These are phyloP conservation scores for Phalacrocorax carbo DNA, from an alignment of 2,113 vertebrate genomes.

Conservation along the genomic window DNA sequence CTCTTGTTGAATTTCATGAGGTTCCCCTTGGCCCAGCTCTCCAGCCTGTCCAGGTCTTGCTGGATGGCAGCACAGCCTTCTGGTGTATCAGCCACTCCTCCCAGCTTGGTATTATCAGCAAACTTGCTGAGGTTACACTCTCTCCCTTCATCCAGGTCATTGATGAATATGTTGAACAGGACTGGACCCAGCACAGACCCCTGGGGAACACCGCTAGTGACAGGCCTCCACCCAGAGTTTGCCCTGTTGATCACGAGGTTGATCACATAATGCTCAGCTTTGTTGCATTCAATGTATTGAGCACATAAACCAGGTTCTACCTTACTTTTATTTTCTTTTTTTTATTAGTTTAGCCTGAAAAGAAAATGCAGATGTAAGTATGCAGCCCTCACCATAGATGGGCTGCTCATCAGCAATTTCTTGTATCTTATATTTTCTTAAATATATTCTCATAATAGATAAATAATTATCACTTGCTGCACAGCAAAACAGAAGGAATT, in stretches of 20 bases:
- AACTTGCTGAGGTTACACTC: no score
- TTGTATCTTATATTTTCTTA: background rate
- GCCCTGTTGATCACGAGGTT: background rate
- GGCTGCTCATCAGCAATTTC: background rate
- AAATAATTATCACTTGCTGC: background rate
- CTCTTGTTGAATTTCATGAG: no score
- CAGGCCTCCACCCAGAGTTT: no score
- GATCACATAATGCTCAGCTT: background rate
- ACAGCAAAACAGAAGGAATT: background rate
- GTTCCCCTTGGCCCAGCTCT: no score
- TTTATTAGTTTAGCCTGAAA: background rate
- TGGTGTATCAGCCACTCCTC: no score
- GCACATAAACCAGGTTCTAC: background rate
- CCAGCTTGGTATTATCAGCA: no score
- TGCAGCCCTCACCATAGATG: background rate
- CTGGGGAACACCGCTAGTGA: no score
- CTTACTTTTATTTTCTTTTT: background rate
- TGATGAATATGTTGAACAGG: no score
- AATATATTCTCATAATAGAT: background rate
- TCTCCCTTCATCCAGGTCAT: no score
- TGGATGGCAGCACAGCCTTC: no score
- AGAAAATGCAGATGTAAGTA: background rate
- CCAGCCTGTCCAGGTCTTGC: no score
- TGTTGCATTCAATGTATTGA: background rate
- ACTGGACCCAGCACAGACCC: no score